These are phyloP conservation scores for Colinus virginianus DNA, from an alignment of 2,113 vertebrate species.

Conservation along the genomic window DNA sequence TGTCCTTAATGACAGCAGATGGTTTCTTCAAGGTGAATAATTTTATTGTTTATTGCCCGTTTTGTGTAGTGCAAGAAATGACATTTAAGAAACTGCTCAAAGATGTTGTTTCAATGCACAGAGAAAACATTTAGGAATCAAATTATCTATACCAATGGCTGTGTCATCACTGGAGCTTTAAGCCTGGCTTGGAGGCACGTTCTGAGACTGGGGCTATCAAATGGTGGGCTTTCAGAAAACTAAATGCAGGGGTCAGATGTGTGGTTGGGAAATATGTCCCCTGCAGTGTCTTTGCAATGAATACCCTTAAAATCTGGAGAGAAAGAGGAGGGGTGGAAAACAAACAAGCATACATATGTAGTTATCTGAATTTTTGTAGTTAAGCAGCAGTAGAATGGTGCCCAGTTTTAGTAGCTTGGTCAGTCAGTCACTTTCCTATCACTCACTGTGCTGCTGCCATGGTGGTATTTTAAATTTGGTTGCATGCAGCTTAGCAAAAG, in stretches of 20 bases:
- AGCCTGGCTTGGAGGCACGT: not conserved
- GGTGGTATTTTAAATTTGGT: accelerated
- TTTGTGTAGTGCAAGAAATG: not conserved
- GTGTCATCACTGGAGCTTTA: slow-evolving; percentile 17
- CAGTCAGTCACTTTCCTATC: not conserved
- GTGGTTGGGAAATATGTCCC: not conserved
- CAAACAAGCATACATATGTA: not conserved
- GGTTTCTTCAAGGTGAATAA: slow-evolving; percentile 74
- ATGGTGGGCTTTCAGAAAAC: not conserved
- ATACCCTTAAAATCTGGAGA: not conserved
- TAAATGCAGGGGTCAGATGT: not conserved
- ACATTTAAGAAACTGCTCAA: slow-evolving; percentile 49
- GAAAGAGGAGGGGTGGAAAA: not conserved
- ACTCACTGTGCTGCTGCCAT: accelerated
- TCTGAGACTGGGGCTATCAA: no score
- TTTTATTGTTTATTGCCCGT: slow-evolving; percentile 63
- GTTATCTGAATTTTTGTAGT: not conserved
- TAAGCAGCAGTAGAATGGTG: not conserved
- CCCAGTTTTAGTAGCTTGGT: not conserved
- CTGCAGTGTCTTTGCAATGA: not conserved
- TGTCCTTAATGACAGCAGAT: slow-evolving; percentile 67
- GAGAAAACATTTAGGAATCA: slow-evolving; percentile 56
- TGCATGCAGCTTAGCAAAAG: not conserved
- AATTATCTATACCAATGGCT: slow-evolving; percentile 54
- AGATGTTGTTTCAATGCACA: slow-evolving; percentile 14